Conservation (phyloP, 2,797 vertebrate species). For the Molothrus aeneus region DNA sequence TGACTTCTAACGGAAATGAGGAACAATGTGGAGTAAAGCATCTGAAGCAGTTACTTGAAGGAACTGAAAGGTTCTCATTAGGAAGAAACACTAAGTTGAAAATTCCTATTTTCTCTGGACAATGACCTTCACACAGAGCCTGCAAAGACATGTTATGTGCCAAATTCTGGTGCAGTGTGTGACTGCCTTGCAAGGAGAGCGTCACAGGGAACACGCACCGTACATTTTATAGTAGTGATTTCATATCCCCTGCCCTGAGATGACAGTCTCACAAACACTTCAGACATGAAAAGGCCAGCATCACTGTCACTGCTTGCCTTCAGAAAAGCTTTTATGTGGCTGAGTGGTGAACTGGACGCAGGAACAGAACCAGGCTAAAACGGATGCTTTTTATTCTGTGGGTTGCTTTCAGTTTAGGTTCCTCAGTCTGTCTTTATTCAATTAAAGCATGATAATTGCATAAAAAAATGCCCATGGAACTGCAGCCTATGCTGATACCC, state of each 20-base stretch:
- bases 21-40: background rate
- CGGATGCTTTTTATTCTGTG: background rate
- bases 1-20: background rate
- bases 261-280: background rate
- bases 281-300: background rate
- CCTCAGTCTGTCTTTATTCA: background rate
- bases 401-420: background rate
- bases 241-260: background rate
- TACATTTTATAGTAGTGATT: background rate
- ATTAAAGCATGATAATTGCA: background rate
- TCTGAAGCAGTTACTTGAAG: background rate
- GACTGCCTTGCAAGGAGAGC: background rate
- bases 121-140: background rate
- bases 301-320: background rate
- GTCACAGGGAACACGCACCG: background rate
- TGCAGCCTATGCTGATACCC: background rate
- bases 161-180: background rate
- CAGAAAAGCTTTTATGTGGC: background rate
- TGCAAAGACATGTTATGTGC: background rate
- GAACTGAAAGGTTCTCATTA: background rate
- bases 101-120: background rate
- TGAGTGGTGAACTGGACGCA: background rate
- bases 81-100: background rate
- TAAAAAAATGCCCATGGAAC: background rate
- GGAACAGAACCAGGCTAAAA: background rate